phyloP scores from a whole-genome alignment of 2,113 vertebrate species.

The Chauna torquata region DNA sequence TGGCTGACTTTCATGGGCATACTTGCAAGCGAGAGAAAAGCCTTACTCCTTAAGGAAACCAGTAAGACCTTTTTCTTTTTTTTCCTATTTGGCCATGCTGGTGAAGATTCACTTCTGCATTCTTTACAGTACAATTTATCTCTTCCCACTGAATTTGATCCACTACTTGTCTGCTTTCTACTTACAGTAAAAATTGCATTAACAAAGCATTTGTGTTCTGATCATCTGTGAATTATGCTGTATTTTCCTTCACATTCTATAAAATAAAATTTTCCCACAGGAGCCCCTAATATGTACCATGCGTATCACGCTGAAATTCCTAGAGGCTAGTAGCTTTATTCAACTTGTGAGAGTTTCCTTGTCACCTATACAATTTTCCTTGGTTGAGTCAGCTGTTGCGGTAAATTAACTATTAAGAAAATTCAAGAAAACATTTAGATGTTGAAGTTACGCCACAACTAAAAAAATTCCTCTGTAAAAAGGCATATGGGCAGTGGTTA shows the following conservation, averaged over 20 bases:
- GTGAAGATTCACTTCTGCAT: background rate
- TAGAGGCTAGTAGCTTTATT: conserved; percentile 9
- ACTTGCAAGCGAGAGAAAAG: background rate
- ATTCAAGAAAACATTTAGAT: background rate
- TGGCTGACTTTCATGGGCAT: background rate
- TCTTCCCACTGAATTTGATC: background rate
- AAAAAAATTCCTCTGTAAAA: background rate
- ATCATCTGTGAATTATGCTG: background rate
- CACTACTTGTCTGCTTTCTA: background rate
- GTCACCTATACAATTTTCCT: conserved; percentile 14
- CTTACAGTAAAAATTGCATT: conserved; percentile 20
- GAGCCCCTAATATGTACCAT: conserved; percentile 28
- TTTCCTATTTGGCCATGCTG: background rate
- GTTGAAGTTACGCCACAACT: background rate
- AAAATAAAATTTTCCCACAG: conserved; percentile 16
- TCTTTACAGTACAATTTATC: background rate
- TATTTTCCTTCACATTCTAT: background rate
- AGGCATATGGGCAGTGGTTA: background rate
- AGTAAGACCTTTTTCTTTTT: background rate
- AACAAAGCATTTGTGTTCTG: background rate
- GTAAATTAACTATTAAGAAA: background rate
- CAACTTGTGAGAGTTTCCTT: background rate
- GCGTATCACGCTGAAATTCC: conserved; percentile 19
- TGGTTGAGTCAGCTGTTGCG: background rate
- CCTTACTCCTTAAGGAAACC: background rate